Percentiles rank a stretch among this genome's conserved stretches.
phyloP scores from a whole-genome alignment of 2,797 vertebrate genomes.

The Sebastes oblongus region DNA sequence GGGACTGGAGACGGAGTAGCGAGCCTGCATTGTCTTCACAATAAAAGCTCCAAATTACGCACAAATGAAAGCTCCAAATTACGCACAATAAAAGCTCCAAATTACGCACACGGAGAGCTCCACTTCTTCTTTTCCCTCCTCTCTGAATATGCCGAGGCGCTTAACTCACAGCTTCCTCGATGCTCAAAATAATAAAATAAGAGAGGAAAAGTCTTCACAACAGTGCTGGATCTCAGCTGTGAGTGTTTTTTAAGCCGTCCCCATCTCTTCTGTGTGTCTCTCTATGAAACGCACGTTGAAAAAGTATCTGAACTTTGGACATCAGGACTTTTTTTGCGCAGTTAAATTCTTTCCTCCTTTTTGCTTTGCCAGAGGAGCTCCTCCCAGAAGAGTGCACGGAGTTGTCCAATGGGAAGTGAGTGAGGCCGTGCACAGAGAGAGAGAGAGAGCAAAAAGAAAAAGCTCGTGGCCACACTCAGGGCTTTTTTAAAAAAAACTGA shows the following conservation, averaged over 20 bases:
- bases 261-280: conserved; percentile 71
- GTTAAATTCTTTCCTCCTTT: conserved; percentile 88
- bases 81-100: conserved; percentile 45
- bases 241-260: conserved; percentile 64
- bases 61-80: conserved; percentile 53
- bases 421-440: conserved; percentile 59
- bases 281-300: conserved; percentile 81
- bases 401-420: conserved; percentile 85
- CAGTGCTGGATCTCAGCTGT: conserved; percentile 37
- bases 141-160: conserved; percentile 32
- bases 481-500: conserved; percentile 41
- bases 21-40: conserved; percentile 93
- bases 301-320: conserved; percentile 93
- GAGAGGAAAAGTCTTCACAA: conserved; percentile 34
- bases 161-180: conserved; percentile 58
- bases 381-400: conserved; percentile 75
- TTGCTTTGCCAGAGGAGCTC: conserved; percentile 79
- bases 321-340: conserved; percentile 97
- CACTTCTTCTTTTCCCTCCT: conserved; percentile 63
- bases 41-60: conserved; percentile 60
- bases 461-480: conserved; percentile 71
- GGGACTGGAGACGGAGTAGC: conserved; percentile 97
- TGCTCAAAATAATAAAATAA: not conserved
- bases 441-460: conserved; percentile 20
- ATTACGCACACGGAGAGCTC: conserved; percentile 65